Evolutionary conservation across 2,888 invertebrate genomes (phyloP), one percentile per base, ranked within the genome.

Genomic region (Agrochola lota): DNA sequence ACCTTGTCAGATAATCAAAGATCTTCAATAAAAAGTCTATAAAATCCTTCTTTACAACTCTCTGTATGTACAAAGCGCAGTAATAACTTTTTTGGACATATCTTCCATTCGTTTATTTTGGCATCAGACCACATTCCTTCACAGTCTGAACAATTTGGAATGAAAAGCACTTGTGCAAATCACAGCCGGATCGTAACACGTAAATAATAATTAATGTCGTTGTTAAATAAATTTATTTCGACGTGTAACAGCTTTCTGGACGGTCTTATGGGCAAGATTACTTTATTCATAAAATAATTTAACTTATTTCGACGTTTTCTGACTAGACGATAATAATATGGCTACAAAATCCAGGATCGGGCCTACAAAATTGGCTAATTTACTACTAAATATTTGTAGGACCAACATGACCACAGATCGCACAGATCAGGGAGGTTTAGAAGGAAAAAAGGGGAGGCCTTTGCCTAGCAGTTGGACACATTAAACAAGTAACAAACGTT

Each of bases 191-290:
- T 82, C 71, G 79, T 66, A 74, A 72, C 71, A 76, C 71, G 80
- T 85, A 87, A 77, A 85, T 83, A 78, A 76, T 83, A 87, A 81
- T 85, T 74, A 87, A 85, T 64, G 85, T 83, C 83, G 71, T 66
- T 73, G 76, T 83, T 74, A 83, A 76, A 77, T 74, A 55, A 79
- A 86, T 86, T 83, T 85, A 86, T 87, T 79, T 85, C 70, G 78
- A 85, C 79, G 17, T 46, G 30, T 35, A 57, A 83, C 66, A 35
- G 67, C 66, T 83, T 80, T 77, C 73, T 23, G 71, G 60, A 26
- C 71, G 57, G 69, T 73, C 26, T 74, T 77, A 62, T 76, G 70
- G 75, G 64, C n/a, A 52, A 60, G 66, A 77, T 75, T 75, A 74
- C 66, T 87, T 67, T 67, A 67, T 82, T 82, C 71, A 72, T 74